Conservation (phyloP, 1,140 invertebrate species). For the Dendrolimus punctatus region DNA sequence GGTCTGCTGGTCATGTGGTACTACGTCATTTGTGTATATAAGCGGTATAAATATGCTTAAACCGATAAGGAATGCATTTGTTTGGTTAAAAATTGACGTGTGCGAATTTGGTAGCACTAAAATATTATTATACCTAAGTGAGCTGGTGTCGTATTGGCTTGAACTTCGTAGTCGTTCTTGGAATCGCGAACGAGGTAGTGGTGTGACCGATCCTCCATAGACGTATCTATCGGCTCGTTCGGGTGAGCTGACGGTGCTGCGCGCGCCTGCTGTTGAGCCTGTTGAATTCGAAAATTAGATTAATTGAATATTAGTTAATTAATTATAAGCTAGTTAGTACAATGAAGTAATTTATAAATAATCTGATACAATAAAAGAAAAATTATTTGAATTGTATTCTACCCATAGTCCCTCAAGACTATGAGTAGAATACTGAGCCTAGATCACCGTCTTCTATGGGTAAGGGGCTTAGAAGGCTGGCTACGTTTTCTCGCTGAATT, state of each 20-base stretch:
- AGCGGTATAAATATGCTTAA: not conserved
- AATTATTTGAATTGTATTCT: no score
- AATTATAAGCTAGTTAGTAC: no score
- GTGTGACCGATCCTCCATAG: conserved; percentile 69
- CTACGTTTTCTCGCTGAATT: no score
- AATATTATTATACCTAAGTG: conserved; percentile 30
- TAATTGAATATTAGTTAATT: no score
- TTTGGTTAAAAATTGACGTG: not conserved
- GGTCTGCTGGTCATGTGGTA: conserved; percentile 4
- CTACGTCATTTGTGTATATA: conserved; percentile 6
- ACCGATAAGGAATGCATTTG: conserved; percentile 1
- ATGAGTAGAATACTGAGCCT: no score
- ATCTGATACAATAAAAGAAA: no score
- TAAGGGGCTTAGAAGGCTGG: no score
- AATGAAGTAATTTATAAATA: no score
- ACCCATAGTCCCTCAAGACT: no score
- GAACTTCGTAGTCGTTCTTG: conserved; percentile 58
- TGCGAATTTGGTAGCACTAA: not conserved
- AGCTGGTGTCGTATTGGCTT: conserved; percentile 45
- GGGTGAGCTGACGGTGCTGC: conserved; percentile 46
- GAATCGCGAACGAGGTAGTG: conserved; percentile 61
- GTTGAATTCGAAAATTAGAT: conserved; percentile 36
- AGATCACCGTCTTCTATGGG: no score
- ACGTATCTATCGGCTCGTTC: conserved; percentile 57
- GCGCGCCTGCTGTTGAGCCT: conserved; percentile 18